phyloP scores from a whole-genome alignment of 2,113 vertebrate species.

The Ictalurus furcatus region DNA sequence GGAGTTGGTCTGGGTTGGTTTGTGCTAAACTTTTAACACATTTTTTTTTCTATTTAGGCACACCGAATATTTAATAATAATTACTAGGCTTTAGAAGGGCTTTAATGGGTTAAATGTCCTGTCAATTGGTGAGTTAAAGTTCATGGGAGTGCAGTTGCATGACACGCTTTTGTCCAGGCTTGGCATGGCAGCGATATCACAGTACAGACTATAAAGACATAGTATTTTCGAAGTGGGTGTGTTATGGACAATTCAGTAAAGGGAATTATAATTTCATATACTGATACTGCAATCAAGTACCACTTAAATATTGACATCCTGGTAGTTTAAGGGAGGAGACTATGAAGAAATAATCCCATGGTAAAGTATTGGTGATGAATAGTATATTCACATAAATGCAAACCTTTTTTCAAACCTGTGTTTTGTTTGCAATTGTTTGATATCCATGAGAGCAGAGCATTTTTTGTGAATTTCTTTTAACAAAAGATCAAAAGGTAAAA shows the following conservation, averaged over 20 bases:
- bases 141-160: background rate
- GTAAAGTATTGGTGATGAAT: background rate
- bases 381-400: background rate
- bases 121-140: background rate
- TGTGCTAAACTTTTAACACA: background rate
- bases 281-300: background rate
- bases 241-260: slow-evolving; percentile 3
- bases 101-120: background rate
- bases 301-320: slow-evolving; percentile 9
- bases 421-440: no score
- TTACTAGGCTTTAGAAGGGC: background rate
- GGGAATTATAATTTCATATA: background rate
- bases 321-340: background rate
- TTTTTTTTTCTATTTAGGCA: background rate
- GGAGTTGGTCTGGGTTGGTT: background rate
- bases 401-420: no score
- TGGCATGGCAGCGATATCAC: background rate
- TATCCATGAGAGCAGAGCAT: no score
- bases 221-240: slow-evolving; percentile 3
- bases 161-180: background rate
- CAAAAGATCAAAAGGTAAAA: no score
- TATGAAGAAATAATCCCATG: background rate
- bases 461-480: no score
- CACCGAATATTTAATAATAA: background rate
- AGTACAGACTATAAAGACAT: background rate